Conservation (phyloP, 2,113 vertebrate species). For the Orthonyx spaldingii region DNA sequence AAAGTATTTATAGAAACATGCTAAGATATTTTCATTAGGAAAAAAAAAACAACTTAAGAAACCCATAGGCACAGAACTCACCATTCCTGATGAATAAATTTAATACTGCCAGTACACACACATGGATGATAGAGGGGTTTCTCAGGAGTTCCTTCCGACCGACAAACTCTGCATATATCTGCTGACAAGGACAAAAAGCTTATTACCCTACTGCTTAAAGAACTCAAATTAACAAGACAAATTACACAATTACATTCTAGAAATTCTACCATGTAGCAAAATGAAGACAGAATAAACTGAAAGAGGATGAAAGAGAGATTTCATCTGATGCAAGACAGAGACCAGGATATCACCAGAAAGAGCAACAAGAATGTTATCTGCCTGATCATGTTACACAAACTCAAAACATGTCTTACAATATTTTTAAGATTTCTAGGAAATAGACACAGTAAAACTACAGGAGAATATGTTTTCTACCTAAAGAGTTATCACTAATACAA, state of each 20-base stretch:
- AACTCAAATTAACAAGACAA: neutral
- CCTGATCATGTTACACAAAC: neutral
- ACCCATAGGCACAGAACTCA: constrained; percentile 64
- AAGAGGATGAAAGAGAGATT: neutral
- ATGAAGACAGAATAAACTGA: neutral
- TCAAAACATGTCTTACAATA: accelerated
- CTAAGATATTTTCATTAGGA: neutral
- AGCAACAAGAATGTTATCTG: neutral
- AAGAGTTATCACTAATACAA: neutral
- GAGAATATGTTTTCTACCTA: neutral
- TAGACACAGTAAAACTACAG: neutral
- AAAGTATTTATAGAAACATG: neutral
- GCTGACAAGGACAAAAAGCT: constrained; percentile 57
- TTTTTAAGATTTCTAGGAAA: neutral
- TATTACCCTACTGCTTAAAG: neutral
- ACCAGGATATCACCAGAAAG: neutral
- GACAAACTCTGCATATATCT: constrained; percentile 98
- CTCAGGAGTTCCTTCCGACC: constrained; percentile 95
- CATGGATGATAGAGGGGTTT: constrained; percentile 98
- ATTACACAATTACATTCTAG: neutral
- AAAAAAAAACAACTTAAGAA: neutral
- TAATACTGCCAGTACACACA: constrained; percentile 99
- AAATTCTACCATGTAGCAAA: neutral
- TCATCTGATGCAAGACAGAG: neutral
- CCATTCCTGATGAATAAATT: constrained; percentile 99